Conservation (phyloP, 2,888 invertebrate genomes). For the Tryphoninae sp. region DNA sequence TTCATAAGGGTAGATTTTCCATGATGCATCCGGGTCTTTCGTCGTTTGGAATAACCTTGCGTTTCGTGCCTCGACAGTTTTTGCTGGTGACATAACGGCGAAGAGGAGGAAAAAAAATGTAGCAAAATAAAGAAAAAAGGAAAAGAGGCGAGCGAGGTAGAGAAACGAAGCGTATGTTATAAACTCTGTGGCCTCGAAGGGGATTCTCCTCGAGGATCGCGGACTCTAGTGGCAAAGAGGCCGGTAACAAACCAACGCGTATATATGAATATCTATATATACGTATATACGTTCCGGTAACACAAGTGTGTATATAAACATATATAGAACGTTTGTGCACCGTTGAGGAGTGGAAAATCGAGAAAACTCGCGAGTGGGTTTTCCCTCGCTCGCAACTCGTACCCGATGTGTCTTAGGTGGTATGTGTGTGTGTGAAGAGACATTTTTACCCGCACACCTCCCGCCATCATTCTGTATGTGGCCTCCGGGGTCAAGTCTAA, state of each 20-base stretch:
- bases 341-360: slow-evolving; percentile 42
- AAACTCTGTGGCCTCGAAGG: slow-evolving; percentile 36
- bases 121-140: not conserved
- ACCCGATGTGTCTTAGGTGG: not conserved
- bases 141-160: not conserved
- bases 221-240: slow-evolving; percentile 33
- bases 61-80: slow-evolving; percentile 10
- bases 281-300: not conserved
- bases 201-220: slow-evolving; percentile 46
- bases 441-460: not conserved
- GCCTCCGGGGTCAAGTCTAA: slow-evolving; percentile 44
- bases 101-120: slow-evolving; percentile 9
- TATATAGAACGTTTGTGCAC: slow-evolving; percentile 37
- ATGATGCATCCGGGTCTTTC: not conserved
- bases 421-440: slow-evolving; percentile 1
- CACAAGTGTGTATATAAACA: not conserved
- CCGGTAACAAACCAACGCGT: slow-evolving; percentile 52
- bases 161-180: slow-evolving; percentile 37
- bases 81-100: slow-evolving; percentile 26
- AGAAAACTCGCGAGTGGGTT: slow-evolving; percentile 23
- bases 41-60: not conserved
- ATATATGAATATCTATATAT: slow-evolving; percentile 8
- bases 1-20: not conserved
- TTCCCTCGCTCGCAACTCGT: slow-evolving; percentile 29
- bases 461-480: not conserved